These are phyloP conservation scores for Xerus inauris DNA, from an alignment of 2,113 vertebrate genomes.

Conservation along the genomic window DNA sequence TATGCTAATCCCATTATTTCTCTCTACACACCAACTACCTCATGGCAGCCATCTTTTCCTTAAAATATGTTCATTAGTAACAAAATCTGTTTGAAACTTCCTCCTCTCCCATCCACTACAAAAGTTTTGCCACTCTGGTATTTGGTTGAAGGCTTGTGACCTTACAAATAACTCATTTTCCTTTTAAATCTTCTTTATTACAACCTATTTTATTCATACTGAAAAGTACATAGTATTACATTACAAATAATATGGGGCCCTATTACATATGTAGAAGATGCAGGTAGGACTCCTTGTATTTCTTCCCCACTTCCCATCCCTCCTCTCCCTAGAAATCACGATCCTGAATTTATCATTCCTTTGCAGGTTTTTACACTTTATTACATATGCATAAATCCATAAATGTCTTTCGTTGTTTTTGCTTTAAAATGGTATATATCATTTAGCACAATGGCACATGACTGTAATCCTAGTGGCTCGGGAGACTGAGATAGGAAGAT, in stretches of 20 bases:
- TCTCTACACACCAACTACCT: not conserved
- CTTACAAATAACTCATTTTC: not conserved
- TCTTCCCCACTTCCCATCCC: not conserved
- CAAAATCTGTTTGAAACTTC: not conserved
- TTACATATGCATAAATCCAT: not conserved
- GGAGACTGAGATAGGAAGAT: no score
- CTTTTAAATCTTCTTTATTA: not conserved
- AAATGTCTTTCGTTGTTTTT: not conserved
- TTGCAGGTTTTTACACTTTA: not conserved
- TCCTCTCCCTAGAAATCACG: not conserved
- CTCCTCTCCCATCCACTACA: not conserved
- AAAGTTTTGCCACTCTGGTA: not conserved
- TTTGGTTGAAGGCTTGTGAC: not conserved
- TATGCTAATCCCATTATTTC: not conserved
- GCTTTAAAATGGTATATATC: not conserved
- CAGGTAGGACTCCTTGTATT: not conserved
- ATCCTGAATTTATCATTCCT: not conserved
- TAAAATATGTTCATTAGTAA: not conserved
- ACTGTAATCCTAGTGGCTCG: no score
- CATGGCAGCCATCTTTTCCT: fast-evolving
- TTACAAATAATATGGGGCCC: not conserved
- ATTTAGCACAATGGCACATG: no score
- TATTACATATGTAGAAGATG: not conserved
- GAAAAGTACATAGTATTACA: not conserved
- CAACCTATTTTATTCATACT: not conserved